Evolutionary conservation across 2,797 vertebrate species (phyloP), one percentile per base, ranked within the genome.

Genomic region (Esox masquinongy): DNA sequence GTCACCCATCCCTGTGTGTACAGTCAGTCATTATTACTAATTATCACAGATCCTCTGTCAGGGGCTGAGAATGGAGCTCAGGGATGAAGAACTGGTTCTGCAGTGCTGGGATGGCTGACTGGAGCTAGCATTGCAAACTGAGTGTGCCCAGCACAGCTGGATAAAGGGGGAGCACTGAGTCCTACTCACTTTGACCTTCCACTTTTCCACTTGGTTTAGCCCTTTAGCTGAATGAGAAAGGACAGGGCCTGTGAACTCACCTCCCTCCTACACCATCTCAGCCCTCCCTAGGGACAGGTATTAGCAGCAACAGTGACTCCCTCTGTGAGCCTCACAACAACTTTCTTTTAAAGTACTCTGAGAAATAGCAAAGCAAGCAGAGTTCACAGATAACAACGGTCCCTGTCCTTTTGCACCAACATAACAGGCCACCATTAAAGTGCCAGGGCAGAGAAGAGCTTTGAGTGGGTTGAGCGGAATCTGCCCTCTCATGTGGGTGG

Each of bases 121-220:
- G 74, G 71, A 81, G 74, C 79, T 59, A 22, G n/a, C 22, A 4
- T n/a, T 83, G 80, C 84, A 77, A 76, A 83, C 79, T 68, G 80
- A 77, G 80, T 43, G 64, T 79, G 70, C 79, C 81, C 79, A 61
- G 73, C 83, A 19, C n/a, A 12, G 69, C 71, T 68, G 67, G 82
- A 43, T 47, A 47, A 47, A 12, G 86, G n/a, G n/a, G 24, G 11
- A 22, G 63, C 80, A 26, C 74, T 78, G 43, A 90, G 85, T 76
- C 77, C 82, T 43, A 80, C 83, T 75, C 83, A 80, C 81, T 78
- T 50, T 84, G 82, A 74, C 80, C 68, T 85, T 84, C 77, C 82
- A 80, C 86, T 90, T 89, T 92, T 90, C 88, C 81, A 79, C 83
- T 84, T 16, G 81, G 80, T 73, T 82, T 82, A 75, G 51, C 80